Evolutionary conservation across 2,113 vertebrate species (phyloP), one percentile per base, ranked within the genome.

Genomic region (Zosterops japonicus): DNA sequence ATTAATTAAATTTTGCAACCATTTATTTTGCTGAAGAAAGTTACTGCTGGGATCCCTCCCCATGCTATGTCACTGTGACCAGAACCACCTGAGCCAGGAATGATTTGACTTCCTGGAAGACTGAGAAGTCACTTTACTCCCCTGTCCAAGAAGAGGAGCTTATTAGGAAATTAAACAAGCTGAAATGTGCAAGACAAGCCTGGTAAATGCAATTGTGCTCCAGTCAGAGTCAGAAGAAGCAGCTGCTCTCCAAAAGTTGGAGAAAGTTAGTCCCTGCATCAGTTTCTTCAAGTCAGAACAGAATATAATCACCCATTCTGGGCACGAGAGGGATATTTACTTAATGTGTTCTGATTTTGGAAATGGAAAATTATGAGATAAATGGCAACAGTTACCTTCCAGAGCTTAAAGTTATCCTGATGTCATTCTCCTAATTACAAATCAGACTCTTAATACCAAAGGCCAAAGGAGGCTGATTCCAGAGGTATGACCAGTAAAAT

Each of bases 81-180:
- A 86, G 80, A 69, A 44, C 35, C 39, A 68, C 56, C 29, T 3
- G 4, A 59, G 27, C 14, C 0, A 0, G 59, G 46, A n/a, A 60
- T 50, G 18, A 57, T 42, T 79, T 5, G 70, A 57, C 56, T 96
- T 94, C 83, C 85, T 76, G 74, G 75, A 80, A 94, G 5, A 94
- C 14, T 13, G 47, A 85, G 33, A 92, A 89, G 41, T 46, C 44
- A 72, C 61, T 93, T 83, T 47, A 69, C 28, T 47, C 24, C 31
- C 6, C 57, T 1, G 3, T 17, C 52, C 74, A 69, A 95, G 46
- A 83, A 92, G 27, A 83, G 25, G 77, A 92, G 83, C 63, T 89
- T 93, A 90, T 67, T 87, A 93, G 56, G 83, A 93, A 94, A 95
- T 96, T 88, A 93, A 91, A 76, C 74, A 89, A 87, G 52, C 59